Base-by-base conservation (phyloP, 2,888 invertebrate genomes). In the Ennomos fuscantarius region DNA sequence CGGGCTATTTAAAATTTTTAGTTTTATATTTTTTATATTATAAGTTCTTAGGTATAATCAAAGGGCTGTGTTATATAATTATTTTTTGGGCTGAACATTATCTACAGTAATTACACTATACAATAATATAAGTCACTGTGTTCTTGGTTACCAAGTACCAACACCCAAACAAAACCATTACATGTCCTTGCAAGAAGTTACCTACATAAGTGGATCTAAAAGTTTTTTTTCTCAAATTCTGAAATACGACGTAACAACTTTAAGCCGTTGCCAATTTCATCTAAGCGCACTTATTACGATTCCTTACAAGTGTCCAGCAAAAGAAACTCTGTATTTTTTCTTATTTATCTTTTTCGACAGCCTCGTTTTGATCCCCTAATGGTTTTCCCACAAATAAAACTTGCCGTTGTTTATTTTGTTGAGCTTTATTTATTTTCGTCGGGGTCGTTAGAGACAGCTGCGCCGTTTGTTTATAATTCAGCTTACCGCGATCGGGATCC, bases 331-430 rank as follows among this genome's bases (percentile, higher is more conserved):
- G 68, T 70, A 65, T 66, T 70, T 73, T 78, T 79, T 80, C 76
- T 66, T 79, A 79, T 84, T 81, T 81, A 82, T 84, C 78, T 78
- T 75, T 72, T 78, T 74, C 70, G 71, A 73, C 76, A 78, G 73
- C 74, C 74, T 76, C 76, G 74, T 76, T 78, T 79, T 81, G 79
- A 81, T 82, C 84, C 82, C 82, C 81, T 82, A 86, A 87, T 87
- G 84, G 84, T 84, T 82, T 81, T 76, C 78, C 82, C 81, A 81
- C 87, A 86, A 87, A 86, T 86, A 87, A 84, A 86, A 83, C 82
- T 82, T 73, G 73, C 74, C 76, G 79, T 83, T 84, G 81, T 86
- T 86, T 87, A 85, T 82, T 82, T 82, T 78, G 74, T 76, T 73
- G 70, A 74, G 80, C 78, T 80, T 81, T 86, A 81, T 87, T 86